phyloP scores from a whole-genome alignment of 2,797 vertebrate species.

The Erethizon dorsatum region DNA sequence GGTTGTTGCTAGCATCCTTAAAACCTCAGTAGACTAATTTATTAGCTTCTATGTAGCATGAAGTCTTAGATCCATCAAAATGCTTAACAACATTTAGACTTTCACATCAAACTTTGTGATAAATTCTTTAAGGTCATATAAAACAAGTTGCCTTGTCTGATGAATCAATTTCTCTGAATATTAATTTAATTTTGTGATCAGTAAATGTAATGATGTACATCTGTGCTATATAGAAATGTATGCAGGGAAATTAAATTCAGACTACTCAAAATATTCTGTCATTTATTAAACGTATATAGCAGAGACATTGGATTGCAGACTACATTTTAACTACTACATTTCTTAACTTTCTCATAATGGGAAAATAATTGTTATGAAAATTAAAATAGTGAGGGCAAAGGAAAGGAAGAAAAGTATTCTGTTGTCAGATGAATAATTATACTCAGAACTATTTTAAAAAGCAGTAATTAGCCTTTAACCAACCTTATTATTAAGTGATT shows the following conservation, averaged over 20 bases:
- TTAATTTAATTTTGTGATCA: neutral
- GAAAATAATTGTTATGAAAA: constrained; percentile 28
- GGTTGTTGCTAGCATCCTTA: neutral
- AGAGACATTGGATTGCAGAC: neutral
- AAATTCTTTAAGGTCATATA: neutral
- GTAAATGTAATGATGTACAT: neutral
- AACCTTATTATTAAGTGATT: constrained; percentile 18
- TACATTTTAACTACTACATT: neutral
- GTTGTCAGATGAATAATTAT: neutral
- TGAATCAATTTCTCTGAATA: neutral
- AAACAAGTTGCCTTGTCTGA: neutral
- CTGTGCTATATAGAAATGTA: neutral
- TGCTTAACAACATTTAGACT: constrained; percentile 12
- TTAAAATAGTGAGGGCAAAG: constrained; percentile 5
- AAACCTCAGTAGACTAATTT: neutral
- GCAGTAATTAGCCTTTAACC: constrained; percentile 25
- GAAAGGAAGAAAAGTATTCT: neutral
- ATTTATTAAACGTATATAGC: neutral
- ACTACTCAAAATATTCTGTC: neutral
- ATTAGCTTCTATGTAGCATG: neutral
- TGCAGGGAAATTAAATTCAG: neutral
- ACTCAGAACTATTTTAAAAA: constrained; percentile 12
- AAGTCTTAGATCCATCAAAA: neutral
- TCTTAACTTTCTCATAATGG: neutral
- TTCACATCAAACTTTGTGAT: constrained; percentile 7